Percentiles rank a stretch among this genome's conserved stretches.
phyloP scores from a whole-genome alignment of 2,797 vertebrate genomes.

The Pipistrellus pygmaeus region DNA sequence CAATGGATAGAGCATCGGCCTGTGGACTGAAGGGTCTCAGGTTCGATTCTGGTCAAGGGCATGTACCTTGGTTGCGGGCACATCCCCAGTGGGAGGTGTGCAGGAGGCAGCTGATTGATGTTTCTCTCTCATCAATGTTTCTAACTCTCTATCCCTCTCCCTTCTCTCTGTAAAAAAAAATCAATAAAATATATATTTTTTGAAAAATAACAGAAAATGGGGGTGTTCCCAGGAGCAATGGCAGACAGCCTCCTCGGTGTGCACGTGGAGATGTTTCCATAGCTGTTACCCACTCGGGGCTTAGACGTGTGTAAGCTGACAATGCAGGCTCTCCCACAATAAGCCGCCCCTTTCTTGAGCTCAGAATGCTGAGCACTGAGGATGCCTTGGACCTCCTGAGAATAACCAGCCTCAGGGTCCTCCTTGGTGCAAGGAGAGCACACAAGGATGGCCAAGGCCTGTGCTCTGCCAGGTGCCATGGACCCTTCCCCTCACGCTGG shows the following conservation, averaged over 20 bases:
- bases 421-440: background rate
- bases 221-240: accelerated
- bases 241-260: background rate
- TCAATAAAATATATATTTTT: too few relatives aligned
- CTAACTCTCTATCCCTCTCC: too few relatives aligned
- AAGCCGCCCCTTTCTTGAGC: background rate
- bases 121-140: too few relatives aligned
- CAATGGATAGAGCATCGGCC: too few relatives aligned
- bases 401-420: background rate
- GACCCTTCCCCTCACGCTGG: background rate
- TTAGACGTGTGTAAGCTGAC: background rate
- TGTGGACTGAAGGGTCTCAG: too few relatives aligned
- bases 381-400: background rate
- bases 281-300: background rate
- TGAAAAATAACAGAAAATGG: background rate
- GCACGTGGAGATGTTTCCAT: background rate
- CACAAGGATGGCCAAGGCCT: background rate
- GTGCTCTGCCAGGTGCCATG: background rate
- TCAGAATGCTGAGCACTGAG: background rate
- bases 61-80: too few relatives aligned
- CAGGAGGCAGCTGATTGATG: too few relatives aligned
- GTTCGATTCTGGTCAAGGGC: too few relatives aligned
- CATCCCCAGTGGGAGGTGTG: too few relatives aligned
- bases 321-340: background rate
- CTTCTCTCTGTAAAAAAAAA: too few relatives aligned